These are phyloP conservation scores for Oeneis ivallda DNA, from an alignment of 2,888 invertebrate species.

Conservation along the genomic window DNA sequence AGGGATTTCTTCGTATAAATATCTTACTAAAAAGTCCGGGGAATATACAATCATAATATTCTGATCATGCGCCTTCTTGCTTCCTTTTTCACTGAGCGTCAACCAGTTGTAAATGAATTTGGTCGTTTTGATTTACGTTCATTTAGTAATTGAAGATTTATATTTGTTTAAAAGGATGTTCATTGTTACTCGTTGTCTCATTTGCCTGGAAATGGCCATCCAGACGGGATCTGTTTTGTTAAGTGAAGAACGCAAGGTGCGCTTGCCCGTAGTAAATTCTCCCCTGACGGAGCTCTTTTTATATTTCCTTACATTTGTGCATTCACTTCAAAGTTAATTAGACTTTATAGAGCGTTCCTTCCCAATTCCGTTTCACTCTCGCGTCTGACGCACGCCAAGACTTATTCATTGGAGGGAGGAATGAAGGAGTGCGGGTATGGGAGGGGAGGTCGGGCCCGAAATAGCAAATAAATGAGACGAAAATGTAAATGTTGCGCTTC, in stretches of 20 bases:
- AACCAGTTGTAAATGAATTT: conserved; percentile 54
- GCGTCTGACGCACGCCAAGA: conserved; percentile 74
- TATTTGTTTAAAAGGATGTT: conserved; percentile 64
- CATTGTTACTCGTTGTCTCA: conserved; percentile 46
- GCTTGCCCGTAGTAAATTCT: conserved; percentile 58
- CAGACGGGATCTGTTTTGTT: conserved; percentile 12
- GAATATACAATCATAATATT: conserved; percentile 72
- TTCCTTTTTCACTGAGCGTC: conserved; percentile 58
- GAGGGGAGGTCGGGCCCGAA: conserved; percentile 68
- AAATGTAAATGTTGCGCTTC: conserved; percentile 82
- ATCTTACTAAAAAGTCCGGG: conserved; percentile 74
- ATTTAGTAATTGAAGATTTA: conserved; percentile 58
- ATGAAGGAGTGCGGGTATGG: conserved; percentile 49
- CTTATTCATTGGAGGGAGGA: conserved; percentile 76
- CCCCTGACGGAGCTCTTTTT: conserved; percentile 62
- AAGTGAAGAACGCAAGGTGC: conserved; percentile 19
- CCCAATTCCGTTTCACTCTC: conserved; percentile 78
- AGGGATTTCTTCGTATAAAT: conserved; percentile 70
- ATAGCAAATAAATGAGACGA: conserved; percentile 83
- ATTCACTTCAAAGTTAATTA: conserved; percentile 81
- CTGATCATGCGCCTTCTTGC: conserved; percentile 73
- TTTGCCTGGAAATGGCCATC: conserved; percentile 21
- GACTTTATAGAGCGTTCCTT: conserved; percentile 81
- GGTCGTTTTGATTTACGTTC: conserved; percentile 66
- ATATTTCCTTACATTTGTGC: conserved; percentile 77